Evolutionary conservation across 2,797 vertebrate species (phyloP).

Genomic region (Bovichtus variegatus): DNA sequence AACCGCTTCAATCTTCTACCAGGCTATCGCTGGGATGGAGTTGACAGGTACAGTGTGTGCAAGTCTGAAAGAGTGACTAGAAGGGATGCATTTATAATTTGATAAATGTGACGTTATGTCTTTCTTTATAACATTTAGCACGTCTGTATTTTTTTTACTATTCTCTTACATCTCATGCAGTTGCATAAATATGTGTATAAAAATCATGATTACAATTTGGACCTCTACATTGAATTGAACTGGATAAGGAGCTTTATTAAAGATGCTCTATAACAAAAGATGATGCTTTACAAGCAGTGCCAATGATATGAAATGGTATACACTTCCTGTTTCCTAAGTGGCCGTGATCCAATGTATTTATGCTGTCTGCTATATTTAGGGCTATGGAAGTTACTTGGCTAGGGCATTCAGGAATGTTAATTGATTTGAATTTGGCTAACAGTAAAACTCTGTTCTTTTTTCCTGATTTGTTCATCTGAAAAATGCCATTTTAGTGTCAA

Average conservation of each 20-base stretch:
- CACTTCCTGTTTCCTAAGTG: too few relatives aligned
- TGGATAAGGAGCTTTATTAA: not conserved
- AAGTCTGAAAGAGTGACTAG: not conserved
- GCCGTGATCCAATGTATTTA: too few relatives aligned
- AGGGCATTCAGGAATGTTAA: too few relatives aligned
- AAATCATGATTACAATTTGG: not conserved
- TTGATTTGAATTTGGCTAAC: too few relatives aligned
- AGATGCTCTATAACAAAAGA: too few relatives aligned
- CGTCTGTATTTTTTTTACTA: not conserved
- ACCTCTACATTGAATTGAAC: not conserved
- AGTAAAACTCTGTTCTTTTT: too few relatives aligned
- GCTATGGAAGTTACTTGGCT: too few relatives aligned
- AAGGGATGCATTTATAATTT: not conserved
- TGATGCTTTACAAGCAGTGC: too few relatives aligned
- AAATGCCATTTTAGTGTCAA: too few relatives aligned
- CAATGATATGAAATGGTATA: too few relatives aligned
- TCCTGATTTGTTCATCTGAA: too few relatives aligned
- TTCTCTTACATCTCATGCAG: not conserved
- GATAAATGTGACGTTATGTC: not conserved
- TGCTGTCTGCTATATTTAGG: too few relatives aligned
- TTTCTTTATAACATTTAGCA: not conserved
- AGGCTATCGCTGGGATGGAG: slow-evolving; percentile 97
- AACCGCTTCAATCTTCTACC: slow-evolving; percentile 96
- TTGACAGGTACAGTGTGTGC: slow-evolving; percentile 88
- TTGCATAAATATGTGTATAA: not conserved